Base-by-base conservation (phyloP, 2,797 vertebrate genomes). In the Saxicola maurus region DNA sequence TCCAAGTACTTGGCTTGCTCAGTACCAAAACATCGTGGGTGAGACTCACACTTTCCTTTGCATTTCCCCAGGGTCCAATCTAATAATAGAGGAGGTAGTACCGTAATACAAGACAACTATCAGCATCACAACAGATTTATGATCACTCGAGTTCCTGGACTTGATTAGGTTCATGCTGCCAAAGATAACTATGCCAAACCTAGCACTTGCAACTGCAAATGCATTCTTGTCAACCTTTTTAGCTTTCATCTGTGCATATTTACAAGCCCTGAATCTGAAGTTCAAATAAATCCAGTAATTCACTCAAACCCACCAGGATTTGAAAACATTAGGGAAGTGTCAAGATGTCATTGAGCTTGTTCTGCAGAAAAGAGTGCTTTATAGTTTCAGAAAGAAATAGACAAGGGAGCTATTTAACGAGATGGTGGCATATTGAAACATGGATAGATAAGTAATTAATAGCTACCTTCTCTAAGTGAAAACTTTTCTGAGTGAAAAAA, bases 211-310 rank as follows among this genome's bases (percentile, higher is more conserved):
- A 91, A 73, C 57, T 78, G 62, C 53, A 67, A 87, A 59, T 9
- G 52, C 57, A n/a, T 73, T 91, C 90, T 55, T 89, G 77, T 92
- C 91, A 89, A 92, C 89, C 49, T 82, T 92, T 82, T 88, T 27
- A 84, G 77, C 92, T 94, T 95, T 91, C 68, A 91, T 71, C 86
- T 82, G 86, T 82, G 91, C 60, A 21, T 93, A 94, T 91, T 92
- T 94, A 88, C 94, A 82, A 92, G 91, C 72, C 55, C 61, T 37
- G 84, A 88, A 88, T 88, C 42, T 91, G 67, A 92, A 94, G 86
- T 94, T 95, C 95, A 95, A 93, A 93, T 92, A 95, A 92, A 95
- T 90, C 90, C 49, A 88, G 30, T 87, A 95, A 95, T 86, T 93
- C 90, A 85, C 83, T 95, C 86, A 94, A 95, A 91, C 31, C 90